Percentiles rank a stretch among this genome's conserved stretches.
Evolutionary conservation across 1,140 invertebrate genomes (phyloP).

Genomic region (Neoseiulus cucumeris): DNA sequence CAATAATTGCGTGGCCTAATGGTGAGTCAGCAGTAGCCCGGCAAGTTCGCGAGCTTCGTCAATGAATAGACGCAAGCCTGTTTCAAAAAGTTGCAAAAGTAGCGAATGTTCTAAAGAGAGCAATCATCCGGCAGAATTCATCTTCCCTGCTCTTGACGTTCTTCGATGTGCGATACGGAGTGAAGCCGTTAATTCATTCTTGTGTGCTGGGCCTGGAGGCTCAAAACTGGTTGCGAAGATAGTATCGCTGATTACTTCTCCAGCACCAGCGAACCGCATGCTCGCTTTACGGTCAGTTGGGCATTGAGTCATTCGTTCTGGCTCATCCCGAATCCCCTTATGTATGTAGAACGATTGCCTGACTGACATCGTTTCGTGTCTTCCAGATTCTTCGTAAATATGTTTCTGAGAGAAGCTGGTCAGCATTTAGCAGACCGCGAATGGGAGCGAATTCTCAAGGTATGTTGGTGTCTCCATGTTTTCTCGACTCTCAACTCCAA

Average conservation of each 20-base stretch:
- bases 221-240: background rate
- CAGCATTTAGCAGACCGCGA: background rate
- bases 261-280: background rate
- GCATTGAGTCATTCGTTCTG: too few relatives aligned
- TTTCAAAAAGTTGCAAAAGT: too few relatives aligned
- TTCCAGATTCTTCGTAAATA: constrained; percentile 5
- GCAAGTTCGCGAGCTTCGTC: too few relatives aligned
- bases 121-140: constrained; percentile 7
- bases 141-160: constrained; percentile 1
- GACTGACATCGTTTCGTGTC: too few relatives aligned
- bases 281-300: background rate
- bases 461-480: background rate
- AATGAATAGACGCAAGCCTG: too few relatives aligned
- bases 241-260: background rate
- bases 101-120: too few relatives aligned
- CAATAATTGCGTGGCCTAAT: background rate
- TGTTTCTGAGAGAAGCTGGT: constrained; percentile 3
- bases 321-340: too few relatives aligned
- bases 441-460: constrained; percentile 7
- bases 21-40: background rate
- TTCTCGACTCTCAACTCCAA: background rate
- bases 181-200: background rate
- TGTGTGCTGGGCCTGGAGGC: background rate
- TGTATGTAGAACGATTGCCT: too few relatives aligned
- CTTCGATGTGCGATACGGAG: constrained; percentile 2